Base-by-base conservation (phyloP, 2,888 invertebrate genomes). In the Branchipolynoe longqiensis region DNA sequence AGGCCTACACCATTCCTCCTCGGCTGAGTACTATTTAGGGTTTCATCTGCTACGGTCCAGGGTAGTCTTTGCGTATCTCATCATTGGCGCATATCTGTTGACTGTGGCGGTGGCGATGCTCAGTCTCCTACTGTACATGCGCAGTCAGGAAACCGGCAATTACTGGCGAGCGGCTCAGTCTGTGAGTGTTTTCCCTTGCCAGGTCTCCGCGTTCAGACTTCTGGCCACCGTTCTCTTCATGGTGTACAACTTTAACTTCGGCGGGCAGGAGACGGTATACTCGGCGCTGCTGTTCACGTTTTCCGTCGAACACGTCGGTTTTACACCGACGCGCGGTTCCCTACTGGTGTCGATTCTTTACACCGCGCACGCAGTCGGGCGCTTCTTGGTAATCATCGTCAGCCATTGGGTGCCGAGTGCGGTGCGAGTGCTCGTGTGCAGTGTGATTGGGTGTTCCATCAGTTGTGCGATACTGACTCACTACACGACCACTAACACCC, bases 191-290 rank as follows among this genome's bases (percentile, higher is more conserved):
- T n/a, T 18, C 6, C 3, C 41, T 1, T 48, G 78, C 28, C 41
- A 28, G 28, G 48, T 25, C 25, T 78, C 78, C n/a, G 48, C 48
- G 1, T 78, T 28, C 54, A 41, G 48, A 48, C 78, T 78, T 6
- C 41, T 78, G 6, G 78, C 78, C 78, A 78, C 78, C 3, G 22
- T 78, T 1, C 40, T 84, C 14, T 84, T 84, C 36, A 62, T 84
- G 25, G 3, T 73, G 0, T 69, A 64, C 48, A 84, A 41, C 31
- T 22, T 54, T 18, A 38, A 48, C 22, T 64, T 84, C n/a, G 84
- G 84, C 31, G 84, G 84, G 12, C 48, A 62, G n/a, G 84, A 84
- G 36, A 84, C 73, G 18, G 48, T 84, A 31, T 84, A 64, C 40
- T 48, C 69, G 18, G 84, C 69, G 12, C 41, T 84, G 8, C 73